These are phyloP conservation scores for Nothoprocta perdicaria DNA, from an alignment of 2,113 vertebrate species.

Conservation along the genomic window DNA sequence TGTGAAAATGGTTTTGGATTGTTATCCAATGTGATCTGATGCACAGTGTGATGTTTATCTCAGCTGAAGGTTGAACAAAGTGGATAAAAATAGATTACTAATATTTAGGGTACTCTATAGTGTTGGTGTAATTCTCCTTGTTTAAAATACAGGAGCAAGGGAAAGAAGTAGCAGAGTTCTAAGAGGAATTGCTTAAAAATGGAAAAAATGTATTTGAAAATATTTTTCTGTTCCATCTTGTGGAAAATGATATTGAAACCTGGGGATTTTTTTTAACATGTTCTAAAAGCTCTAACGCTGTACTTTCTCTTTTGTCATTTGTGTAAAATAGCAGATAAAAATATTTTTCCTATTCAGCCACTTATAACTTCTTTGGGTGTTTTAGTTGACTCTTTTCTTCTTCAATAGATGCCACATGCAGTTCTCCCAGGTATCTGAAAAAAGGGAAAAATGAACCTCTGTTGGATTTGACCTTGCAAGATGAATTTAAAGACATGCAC, in stretches of 20 bases:
- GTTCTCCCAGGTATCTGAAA: background rate
- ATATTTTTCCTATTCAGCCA: background rate
- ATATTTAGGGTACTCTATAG: background rate
- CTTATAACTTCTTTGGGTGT: background rate
- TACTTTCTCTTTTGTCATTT: background rate
- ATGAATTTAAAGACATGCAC: background rate
- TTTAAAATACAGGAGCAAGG: background rate
- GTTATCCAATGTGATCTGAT: background rate
- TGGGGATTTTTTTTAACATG: background rate
- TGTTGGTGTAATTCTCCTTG: background rate
- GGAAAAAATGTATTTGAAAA: conserved; percentile 12
- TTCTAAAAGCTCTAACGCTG: background rate
- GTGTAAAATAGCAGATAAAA: background rate
- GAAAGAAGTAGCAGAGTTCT: background rate
- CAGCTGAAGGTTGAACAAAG: background rate
- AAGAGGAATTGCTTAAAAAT: background rate
- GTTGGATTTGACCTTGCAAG: background rate
- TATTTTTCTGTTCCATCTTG: conserved; percentile 3
- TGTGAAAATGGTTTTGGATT: background rate
- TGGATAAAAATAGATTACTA: background rate
- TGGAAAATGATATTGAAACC: background rate
- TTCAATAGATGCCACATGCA: background rate
- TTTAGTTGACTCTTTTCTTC: background rate
- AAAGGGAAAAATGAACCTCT: background rate
- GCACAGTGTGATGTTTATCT: background rate